phyloP scores from a whole-genome alignment of 2,113 vertebrate species.

The Rhinogobius similis region DNA sequence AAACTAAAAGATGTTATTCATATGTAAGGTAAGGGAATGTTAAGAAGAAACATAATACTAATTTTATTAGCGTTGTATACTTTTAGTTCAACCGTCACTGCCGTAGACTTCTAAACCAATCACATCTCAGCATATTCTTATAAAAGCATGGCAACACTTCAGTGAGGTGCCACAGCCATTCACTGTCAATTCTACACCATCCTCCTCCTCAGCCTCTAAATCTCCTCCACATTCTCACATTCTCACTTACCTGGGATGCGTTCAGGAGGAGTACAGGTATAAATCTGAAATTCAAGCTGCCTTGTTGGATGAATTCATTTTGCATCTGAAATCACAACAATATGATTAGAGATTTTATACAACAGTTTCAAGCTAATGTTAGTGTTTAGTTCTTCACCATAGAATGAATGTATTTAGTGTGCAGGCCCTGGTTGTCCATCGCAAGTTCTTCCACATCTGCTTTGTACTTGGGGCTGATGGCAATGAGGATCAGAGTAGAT shows the following conservation, averaged over 20 bases:
- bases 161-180: too few relatives aligned
- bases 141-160: too few relatives aligned
- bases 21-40: too few relatives aligned
- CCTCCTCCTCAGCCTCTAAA: too few relatives aligned
- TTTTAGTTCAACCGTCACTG: too few relatives aligned
- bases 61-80: too few relatives aligned
- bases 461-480: conserved; percentile 93
- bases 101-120: too few relatives aligned
- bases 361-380: neutral
- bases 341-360: neutral
- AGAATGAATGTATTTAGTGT: conserved; percentile 90
- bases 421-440: conserved; percentile 83
- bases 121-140: too few relatives aligned
- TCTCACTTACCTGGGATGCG: conserved; percentile 86
- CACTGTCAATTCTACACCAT: too few relatives aligned
- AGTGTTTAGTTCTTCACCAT: conserved; percentile 77
- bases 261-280: conserved; percentile 89
- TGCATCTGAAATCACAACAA: conserved; percentile 80
- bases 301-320: conserved; percentile 91
- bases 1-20: too few relatives aligned
- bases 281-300: conserved; percentile 93
- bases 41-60: too few relatives aligned
- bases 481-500: conserved; percentile 88
- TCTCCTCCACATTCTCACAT: too few relatives aligned
- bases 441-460: conserved; percentile 85